Evolutionary conservation across 2,888 invertebrate species (phyloP).

Genomic region (Opisthograptis luteolata): DNA sequence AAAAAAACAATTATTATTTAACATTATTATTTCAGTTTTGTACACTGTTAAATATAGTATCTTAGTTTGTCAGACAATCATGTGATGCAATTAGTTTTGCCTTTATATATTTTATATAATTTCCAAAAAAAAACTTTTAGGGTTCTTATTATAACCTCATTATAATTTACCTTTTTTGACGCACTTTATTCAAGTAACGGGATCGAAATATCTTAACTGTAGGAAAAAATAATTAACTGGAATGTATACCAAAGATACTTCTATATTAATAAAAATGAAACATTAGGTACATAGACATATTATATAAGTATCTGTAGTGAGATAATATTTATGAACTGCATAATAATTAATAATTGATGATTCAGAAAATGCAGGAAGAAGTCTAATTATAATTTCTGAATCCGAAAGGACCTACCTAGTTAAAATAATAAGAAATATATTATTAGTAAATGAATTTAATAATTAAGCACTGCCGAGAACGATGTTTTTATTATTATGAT

Average conservation of each 20-base stretch:
- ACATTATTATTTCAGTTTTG: no score
- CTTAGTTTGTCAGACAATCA: no score
- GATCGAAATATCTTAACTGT: not conserved
- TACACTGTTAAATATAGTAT: no score
- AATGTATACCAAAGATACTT: constrained; percentile 72
- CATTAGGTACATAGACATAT: constrained; percentile 26
- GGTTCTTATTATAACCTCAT: no score
- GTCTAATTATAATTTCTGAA: not conserved
- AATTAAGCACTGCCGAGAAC: constrained; percentile 53
- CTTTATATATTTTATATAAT: no score
- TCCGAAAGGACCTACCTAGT: not conserved
- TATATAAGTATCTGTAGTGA: no score
- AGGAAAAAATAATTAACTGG: constrained; percentile 23
- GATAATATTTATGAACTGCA: constrained; percentile 12
- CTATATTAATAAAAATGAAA: constrained; percentile 29
- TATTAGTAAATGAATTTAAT: constrained; percentile 35
- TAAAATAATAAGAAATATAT: constrained; percentile 34
- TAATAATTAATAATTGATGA: not conserved
- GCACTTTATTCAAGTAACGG: not conserved
- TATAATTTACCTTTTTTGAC: not conserved
- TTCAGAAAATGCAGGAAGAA: constrained; percentile 3
- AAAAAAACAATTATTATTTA: no score
- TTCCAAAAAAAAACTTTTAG: no score
- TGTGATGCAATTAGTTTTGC: no score
- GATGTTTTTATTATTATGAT: constrained; percentile 41